These are phyloP conservation scores for Nebria brevicollis DNA, from an alignment of 2,888 invertebrate species.

Conservation along the genomic window DNA sequence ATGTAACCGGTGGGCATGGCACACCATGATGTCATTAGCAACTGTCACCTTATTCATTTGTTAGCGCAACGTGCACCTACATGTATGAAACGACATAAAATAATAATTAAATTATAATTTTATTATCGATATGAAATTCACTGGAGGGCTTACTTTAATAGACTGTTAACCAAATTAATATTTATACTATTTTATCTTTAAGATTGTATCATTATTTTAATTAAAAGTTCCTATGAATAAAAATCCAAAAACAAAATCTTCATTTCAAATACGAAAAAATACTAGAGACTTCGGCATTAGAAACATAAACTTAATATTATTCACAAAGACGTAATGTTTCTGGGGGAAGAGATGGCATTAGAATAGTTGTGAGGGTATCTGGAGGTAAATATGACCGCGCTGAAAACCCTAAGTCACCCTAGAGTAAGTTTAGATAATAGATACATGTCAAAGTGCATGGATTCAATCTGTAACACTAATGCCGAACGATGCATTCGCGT, in stretches of 20 bases:
- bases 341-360: neutral
- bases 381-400: neutral
- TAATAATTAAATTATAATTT: constrained; percentile 39
- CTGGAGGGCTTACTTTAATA: neutral
- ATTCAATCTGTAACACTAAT: constrained; percentile 34
- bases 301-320: too few species aligned
- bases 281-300: too few species aligned
- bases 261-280: too few species aligned
- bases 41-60: constrained; percentile 45
- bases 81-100: constrained; percentile 37
- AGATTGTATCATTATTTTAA: neutral
- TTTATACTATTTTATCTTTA: neutral
- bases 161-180: neutral
- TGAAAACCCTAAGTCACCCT: constrained; percentile 16
- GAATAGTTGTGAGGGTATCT: neutral
- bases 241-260: too few species aligned
- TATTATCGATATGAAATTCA: neutral
- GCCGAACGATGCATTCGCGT: neutral
- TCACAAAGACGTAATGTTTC: neutral
- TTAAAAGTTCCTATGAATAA: too few species aligned
- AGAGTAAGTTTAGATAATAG: constrained; percentile 36
- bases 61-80: constrained; percentile 14
- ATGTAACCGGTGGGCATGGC: constrained; percentile 30
- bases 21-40: constrained; percentile 46
- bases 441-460: constrained; percentile 35